Conservation (phyloP, 1,140 invertebrate species). For the Papilio machaon region DNA sequence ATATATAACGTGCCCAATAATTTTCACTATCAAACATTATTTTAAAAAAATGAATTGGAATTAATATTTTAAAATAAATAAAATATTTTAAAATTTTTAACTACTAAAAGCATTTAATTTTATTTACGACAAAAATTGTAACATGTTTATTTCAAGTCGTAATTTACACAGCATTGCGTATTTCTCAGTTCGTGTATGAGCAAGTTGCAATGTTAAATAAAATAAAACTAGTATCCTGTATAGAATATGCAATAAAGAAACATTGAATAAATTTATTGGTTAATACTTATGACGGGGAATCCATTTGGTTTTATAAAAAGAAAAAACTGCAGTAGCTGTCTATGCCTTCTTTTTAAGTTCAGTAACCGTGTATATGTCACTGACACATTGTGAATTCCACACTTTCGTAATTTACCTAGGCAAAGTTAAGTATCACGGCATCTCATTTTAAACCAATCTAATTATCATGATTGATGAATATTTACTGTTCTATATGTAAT, state of each 20-base stretch:
- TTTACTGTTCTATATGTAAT: neutral
- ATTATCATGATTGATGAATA: no score
- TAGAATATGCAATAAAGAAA: slow-evolving; percentile 15
- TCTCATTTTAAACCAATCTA: no score
- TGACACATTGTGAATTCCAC: neutral
- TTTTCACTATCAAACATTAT: no score
- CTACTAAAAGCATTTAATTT: neutral
- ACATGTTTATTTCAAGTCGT: neutral
- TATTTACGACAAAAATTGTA: neutral
- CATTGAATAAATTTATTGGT: slow-evolving; percentile 25
- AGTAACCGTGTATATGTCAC: neutral
- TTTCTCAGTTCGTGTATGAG: neutral
- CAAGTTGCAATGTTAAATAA: slow-evolving; percentile 6
- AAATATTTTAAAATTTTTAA: no score
- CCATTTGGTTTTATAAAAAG: neutral
- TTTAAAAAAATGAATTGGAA: no score
- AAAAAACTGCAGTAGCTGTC: neutral
- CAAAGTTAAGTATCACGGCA: neutral
- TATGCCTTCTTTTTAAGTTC: slow-evolving; percentile 3
- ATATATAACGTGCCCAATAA: no score
- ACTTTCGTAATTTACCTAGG: neutral
- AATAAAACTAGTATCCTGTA: slow-evolving; percentile 2
- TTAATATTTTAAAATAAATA: neutral
- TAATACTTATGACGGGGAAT: slow-evolving; percentile 21
- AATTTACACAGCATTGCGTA: neutral